A percentile compares a stretch with the other conserved stretches of the same genome.
Evolutionary conservation across 2,888 invertebrate species (phyloP).

Genomic region (Ochlodes sylvanus): DNA sequence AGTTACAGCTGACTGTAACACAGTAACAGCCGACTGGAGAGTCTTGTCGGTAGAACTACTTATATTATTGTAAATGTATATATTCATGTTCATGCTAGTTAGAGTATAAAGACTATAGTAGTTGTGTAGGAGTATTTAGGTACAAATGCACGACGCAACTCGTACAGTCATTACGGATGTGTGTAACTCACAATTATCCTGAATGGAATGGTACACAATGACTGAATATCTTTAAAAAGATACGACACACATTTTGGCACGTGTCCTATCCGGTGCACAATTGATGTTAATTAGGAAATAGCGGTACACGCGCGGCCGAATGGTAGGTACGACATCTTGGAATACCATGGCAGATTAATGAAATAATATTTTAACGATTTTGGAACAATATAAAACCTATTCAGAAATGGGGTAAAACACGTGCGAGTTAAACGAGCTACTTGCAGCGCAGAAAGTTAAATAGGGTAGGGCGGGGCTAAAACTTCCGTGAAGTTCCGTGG

Average conservation of each 20-base stretch:
- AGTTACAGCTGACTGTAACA: no score
- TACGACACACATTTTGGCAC: constrained; percentile 78
- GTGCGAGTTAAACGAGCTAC: no score
- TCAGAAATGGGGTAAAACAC: no score
- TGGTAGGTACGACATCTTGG: constrained; percentile 52
- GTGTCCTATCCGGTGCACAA: constrained; percentile 82
- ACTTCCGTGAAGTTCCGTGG: no score
- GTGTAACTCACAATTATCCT: constrained; percentile 41
- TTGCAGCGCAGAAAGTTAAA: no score
- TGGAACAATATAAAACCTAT: neutral
- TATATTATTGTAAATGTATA: no score
- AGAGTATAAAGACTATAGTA: no score
- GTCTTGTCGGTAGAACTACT: no score
- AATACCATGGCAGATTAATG: constrained; percentile 46
- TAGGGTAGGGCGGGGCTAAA: no score
- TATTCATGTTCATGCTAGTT: no score
- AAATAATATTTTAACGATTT: constrained; percentile 10
- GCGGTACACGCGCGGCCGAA: constrained; percentile 61
- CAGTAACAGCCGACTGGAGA: no score
- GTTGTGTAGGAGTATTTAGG: no score
- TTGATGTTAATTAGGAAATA: constrained; percentile 83
- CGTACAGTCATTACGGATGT: constrained; percentile 8
- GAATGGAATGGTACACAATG: constrained; percentile 60
- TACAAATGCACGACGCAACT: neutral
- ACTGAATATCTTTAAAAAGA: constrained; percentile 67